Evolutionary conservation across 2,113 vertebrate genomes (phyloP), one percentile per base, ranked within the genome.

Genomic region (Cochlearius cochlearius): DNA sequence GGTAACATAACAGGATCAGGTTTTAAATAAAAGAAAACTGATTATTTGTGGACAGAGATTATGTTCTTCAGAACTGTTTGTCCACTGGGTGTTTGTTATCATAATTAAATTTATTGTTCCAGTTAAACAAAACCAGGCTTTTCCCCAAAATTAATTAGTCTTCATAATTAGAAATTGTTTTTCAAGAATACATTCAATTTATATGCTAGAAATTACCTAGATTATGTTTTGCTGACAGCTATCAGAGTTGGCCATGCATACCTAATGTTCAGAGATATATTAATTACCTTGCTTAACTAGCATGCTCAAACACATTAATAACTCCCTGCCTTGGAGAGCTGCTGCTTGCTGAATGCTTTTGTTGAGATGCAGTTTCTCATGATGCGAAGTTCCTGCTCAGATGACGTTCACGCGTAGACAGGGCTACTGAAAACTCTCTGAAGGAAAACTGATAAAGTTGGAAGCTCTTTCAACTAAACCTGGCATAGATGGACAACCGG

Each of bases 271-370:
- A 95, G 81, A 96, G 95, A 97, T 95, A 92, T 88, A 94, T 97
- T 98, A 97, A 97, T 97, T 97, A 96, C 63, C 66, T 91, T 86
- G 86, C 58, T 95, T 97, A 97, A 96, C n/a, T 88, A 93, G 63
- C 95, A 86, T 60, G 41, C 55, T 55, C n/a, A 91, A 89, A 96
- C 89, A 88, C 56, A 86, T 96, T 67, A 97, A 90, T 95, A 96
- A 92, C 75, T 92, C 47, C 15, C 29, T 91, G 94, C 73, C 72
- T 92, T 69, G 82, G 50, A 96, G 94, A 97, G 66, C 53, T 90
- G 10, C 71, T 96, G 36, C 69, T 90, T 89, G 53, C 45, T 63
- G 77, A 78, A 96, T 85, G 56, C 29, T 87, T 68, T 96, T 89
- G 86, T 94, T 95, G 85, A 87, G 78, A 59, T 77, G 30, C 21